Evolutionary conservation across 2,888 invertebrate genomes (phyloP).

Genomic region (Drosophila barbarae): DNA sequence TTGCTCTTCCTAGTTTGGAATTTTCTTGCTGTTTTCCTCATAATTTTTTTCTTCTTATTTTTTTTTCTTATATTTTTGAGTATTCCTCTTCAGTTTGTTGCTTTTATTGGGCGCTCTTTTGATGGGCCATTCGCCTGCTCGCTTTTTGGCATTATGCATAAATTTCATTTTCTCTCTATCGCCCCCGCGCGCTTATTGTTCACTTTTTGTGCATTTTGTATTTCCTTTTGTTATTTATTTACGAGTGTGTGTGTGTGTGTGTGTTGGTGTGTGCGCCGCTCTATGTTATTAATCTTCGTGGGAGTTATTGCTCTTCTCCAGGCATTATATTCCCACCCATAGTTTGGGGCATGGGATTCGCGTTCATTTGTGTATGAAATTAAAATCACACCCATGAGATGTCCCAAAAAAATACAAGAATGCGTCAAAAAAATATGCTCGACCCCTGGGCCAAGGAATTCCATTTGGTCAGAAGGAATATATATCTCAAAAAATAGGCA

Average conservation of each 20-base stretch:
- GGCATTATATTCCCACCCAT: constrained; percentile 39
- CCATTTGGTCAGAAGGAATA: constrained; percentile 29
- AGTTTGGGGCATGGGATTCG: constrained; percentile 27
- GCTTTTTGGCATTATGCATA: constrained; percentile 61
- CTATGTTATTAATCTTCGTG: constrained; percentile 77
- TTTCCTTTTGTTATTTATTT: constrained; percentile 58
- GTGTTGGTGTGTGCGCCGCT: constrained; percentile 30
- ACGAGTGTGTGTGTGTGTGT: constrained; percentile 39
- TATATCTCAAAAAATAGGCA: background rate
- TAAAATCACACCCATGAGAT: constrained; percentile 80
- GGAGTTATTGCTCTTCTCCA: constrained; percentile 72
- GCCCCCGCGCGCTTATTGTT: constrained; percentile 50
- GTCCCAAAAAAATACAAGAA: constrained; percentile 35
- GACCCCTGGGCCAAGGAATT: constrained; percentile 67
- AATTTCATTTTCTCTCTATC: constrained; percentile 65
- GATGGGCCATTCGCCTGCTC: constrained; percentile 62
- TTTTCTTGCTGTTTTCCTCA: constrained; percentile 17
- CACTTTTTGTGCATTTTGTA: constrained; percentile 62
- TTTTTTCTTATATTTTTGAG: background rate
- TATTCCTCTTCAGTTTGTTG: constrained; percentile 33
- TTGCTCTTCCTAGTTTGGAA: constrained; percentile 43
- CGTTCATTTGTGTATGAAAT: constrained; percentile 80
- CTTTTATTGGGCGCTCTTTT: constrained; percentile 52
- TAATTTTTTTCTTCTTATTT: constrained; percentile 6
- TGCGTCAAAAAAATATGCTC: constrained; percentile 44